Base-by-base conservation (phyloP, 2,113 vertebrate genomes). In the Sylvietta virens region DNA sequence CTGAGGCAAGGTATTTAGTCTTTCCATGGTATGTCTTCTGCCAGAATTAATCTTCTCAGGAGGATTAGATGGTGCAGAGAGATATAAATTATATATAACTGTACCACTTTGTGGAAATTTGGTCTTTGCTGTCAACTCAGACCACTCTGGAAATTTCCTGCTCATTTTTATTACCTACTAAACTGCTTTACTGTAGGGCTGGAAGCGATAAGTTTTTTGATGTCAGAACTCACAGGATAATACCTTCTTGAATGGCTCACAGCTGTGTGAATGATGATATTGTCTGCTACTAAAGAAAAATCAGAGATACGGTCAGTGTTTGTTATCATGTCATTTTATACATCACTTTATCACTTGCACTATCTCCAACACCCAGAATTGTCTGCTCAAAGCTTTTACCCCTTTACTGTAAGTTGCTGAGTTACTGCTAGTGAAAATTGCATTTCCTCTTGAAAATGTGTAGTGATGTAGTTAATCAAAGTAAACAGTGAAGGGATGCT, bases 241-340 rank as follows among this genome's bases (percentile, higher is more conserved):
- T 94, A 94, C 93, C 79, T 94, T 95, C 90, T 83, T 94, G 95
- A 96, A 96, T 96, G 85, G 76, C 76, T 94, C 92, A 95, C 82
- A 95, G 92, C 93, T 96, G 82, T 94, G 90, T 96, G 93, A 97
- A 93, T 93, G 90, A 94, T 95, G 90, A 96, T 94, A 95, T 96
- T 96, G 94, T 95, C 85, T 88, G 79, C 88, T 88, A 90, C 93
- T 94, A 93, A 96, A 94, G 90, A 95, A 95, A 95, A 92, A 95
- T 92, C 95, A 94, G 93, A 93, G 92, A 96, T 95, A 92, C 70
- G 90, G 93, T 92, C 94, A 95, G 81, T 95, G 90, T 94, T 95
- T 95, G 88, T 96, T 96, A 96, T 95, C 93, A 83, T 88, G 87
- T 94, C 90, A 95, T 96, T 95, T 97, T 94, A 73, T 80, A 97